Conservation (phyloP, 2,113 vertebrate species). For the Oncorhynchus clarkii region DNA sequence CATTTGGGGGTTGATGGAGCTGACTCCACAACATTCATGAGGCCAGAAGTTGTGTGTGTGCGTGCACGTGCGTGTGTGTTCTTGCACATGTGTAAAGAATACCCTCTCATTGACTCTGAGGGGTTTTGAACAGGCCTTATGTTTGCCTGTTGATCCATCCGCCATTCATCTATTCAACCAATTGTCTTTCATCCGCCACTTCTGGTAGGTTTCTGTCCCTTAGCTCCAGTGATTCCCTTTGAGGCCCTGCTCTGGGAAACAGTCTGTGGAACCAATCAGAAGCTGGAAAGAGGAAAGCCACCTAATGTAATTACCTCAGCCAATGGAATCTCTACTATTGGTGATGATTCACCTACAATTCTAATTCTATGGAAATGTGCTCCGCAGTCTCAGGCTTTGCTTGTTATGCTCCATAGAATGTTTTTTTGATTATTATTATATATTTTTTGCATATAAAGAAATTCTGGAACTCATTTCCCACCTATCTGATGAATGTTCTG, state of each 20-base stretch:
- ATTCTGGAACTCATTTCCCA: too few relatives aligned
- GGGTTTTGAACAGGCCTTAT: conserved; percentile 31
- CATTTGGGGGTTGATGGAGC: conserved; percentile 3
- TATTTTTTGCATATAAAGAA: not conserved
- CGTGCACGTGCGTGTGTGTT: not conserved
- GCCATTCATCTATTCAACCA: conserved; percentile 4
- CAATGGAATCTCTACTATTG: conserved; percentile 27
- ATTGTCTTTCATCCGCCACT: conserved; percentile 21
- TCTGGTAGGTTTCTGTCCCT: conserved; percentile 6
- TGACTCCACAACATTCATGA: conserved; percentile 30
- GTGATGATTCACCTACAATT: too few relatives aligned
- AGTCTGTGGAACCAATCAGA: conserved; percentile 20
- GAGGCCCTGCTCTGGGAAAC: conserved; percentile 21
- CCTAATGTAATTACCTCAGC: conserved; percentile 49
- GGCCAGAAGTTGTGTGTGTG: not conserved
- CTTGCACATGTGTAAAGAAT: not conserved
- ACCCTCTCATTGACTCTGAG: conserved; percentile 9
- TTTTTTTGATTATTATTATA: conserved; percentile 29
- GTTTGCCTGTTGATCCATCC: conserved; percentile 18
- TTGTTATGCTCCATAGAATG: conserved; percentile 29
- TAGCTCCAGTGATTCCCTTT: conserved; percentile 27
- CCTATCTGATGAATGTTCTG: too few relatives aligned
- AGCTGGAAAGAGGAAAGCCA: conserved; percentile 41
- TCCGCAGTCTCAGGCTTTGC: conserved; percentile 10
- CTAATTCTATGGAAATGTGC: too few relatives aligned